Percentiles rank a stretch among this genome's conserved stretches.
Conservation (phyloP, 2,113 vertebrate species). For the Connochaetes taurinus region DNA sequence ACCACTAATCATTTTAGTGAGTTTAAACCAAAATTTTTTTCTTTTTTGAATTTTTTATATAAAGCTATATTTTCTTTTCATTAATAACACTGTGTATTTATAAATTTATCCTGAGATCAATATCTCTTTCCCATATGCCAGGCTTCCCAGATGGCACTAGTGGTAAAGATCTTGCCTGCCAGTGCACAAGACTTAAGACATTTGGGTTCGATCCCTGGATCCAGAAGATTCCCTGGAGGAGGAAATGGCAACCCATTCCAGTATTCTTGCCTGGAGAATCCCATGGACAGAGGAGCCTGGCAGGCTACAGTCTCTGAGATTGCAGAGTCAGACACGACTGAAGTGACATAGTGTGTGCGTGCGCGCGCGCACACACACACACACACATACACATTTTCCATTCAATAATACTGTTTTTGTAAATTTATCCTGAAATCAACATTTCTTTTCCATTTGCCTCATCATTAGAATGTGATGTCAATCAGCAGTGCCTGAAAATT, state of each 20-base stretch:
- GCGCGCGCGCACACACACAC: fast-evolving
- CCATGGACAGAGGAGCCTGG: not conserved
- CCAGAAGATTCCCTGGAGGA: not conserved
- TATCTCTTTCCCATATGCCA: not conserved
- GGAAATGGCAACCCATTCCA: not conserved
- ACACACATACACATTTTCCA: not conserved
- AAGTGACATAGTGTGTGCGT: fast-evolving
- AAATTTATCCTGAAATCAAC: not conserved
- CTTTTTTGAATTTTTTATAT: not conserved
- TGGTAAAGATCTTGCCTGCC: not conserved
- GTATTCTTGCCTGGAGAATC: not conserved
- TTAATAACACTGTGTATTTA: not conserved
- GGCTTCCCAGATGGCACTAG: not conserved
- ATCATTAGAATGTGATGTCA: not conserved
- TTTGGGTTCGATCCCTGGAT: not conserved
- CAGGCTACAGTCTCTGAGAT: not conserved
- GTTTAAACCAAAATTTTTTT: not conserved
- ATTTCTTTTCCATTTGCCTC: not conserved
- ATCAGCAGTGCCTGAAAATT: not conserved
- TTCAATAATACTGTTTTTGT: not conserved
- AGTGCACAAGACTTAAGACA: not conserved
- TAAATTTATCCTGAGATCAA: not conserved
- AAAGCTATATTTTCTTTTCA: not conserved
- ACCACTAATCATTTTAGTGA: not conserved
- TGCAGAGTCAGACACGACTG: not conserved